phyloP scores from a whole-genome alignment of 30 jellyfish, hydroid and myxozoan genomes.

The Hydra vulgaris region DNA sequence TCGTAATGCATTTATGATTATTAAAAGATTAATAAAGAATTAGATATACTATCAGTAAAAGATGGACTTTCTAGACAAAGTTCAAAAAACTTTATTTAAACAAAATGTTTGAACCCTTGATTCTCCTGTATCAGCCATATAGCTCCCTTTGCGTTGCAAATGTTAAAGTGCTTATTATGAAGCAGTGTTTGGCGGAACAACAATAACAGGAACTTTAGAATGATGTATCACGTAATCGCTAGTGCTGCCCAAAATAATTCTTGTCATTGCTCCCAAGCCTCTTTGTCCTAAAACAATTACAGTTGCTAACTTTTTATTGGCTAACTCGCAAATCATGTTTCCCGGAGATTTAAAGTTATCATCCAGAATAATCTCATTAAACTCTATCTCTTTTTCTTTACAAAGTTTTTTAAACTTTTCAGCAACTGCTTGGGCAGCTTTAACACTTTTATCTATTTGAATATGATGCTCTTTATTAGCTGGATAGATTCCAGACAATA shows the following conservation, averaged over 20 bases:
- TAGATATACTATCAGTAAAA: too few relatives aligned
- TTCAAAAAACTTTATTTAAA: too few relatives aligned
- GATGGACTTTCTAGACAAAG: too few relatives aligned
- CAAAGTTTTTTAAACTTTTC: conserved; percentile 44
- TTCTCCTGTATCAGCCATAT: too few relatives aligned
- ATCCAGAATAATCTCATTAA: conserved; percentile 39
- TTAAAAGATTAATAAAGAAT: too few relatives aligned
- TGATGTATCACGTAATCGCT: conserved; percentile 59
- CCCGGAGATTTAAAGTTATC: conserved; percentile 65
- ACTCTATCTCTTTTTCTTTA: conserved; percentile 38
- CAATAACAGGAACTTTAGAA: conserved; percentile 48
- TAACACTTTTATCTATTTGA: conserved; percentile 31
- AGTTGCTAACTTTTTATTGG: background rate
- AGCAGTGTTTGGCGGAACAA: conserved; percentile 41
- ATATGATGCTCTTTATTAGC: conserved; percentile 49
- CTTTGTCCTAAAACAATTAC: background rate
- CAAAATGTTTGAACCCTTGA: too few relatives aligned
- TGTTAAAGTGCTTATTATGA: too few relatives aligned
- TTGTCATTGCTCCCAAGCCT: background rate
- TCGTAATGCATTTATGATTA: too few relatives aligned
- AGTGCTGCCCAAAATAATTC: conserved; percentile 62
- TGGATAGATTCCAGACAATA: conserved; percentile 49
- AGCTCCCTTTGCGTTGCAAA: too few relatives aligned
- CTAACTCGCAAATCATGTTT: background rate
- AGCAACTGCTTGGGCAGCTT: conserved; percentile 34